Evolutionary conservation across 2,888 invertebrate species (phyloP).

Genomic region (Yponomeuta plumbellus): DNA sequence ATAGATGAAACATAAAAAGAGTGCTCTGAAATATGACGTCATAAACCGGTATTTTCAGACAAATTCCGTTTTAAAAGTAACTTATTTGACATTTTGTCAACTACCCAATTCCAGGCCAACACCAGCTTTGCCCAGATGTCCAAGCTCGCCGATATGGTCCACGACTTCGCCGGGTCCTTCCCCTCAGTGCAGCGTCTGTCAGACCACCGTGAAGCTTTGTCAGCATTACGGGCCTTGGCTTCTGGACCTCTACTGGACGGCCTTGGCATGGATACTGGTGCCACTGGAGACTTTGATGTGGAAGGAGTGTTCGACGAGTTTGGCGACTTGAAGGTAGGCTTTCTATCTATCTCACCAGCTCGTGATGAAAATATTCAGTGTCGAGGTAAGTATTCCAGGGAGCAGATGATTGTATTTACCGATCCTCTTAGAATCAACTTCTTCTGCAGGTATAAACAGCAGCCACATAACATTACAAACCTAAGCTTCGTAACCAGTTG

Average conservation of each 20-base stretch:
- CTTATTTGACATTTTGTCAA: too few species aligned
- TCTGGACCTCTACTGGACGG: constrained; percentile 38
- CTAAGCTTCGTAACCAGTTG: too few species aligned
- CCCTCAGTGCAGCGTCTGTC: constrained; percentile 43
- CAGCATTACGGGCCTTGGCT: constrained; percentile 40
- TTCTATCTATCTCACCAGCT: not conserved
- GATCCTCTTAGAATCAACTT: too few species aligned
- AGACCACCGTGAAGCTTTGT: constrained; percentile 44
- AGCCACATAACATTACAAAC: too few species aligned
- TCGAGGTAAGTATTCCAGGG: too few species aligned
- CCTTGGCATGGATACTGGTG: constrained; percentile 31
- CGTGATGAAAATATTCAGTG: too few species aligned
- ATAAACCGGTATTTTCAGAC: too few species aligned
- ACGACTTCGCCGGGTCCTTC: constrained; percentile 52
- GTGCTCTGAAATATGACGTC: too few species aligned
- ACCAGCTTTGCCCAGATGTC: constrained; percentile 69
- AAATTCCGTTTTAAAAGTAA: too few species aligned
- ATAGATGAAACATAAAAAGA: too few species aligned
- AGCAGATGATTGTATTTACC: too few species aligned
- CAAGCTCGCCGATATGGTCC: constrained; percentile 52
- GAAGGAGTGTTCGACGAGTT: constrained; percentile 46
- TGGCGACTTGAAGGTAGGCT: constrained; percentile 46
- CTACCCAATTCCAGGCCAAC: constrained; percentile 64
- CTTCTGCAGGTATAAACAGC: too few species aligned
- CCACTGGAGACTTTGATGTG: constrained; percentile 36